Conservation (phyloP, 35 echinoderm and acorn worm genomes). For the Apostichopus californicus region DNA sequence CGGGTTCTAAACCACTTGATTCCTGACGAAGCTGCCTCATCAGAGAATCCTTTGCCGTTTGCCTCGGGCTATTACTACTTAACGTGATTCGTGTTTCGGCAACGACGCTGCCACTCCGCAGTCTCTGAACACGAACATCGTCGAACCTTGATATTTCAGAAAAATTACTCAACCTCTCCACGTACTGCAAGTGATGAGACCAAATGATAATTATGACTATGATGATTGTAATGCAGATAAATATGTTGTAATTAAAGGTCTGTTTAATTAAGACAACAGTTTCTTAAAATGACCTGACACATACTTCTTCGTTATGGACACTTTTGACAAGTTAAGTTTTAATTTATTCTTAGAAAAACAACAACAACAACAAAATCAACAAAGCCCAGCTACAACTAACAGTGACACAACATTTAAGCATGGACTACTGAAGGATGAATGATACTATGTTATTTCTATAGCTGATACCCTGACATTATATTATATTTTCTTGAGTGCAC, state of each 20-base stretch:
- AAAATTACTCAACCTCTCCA: background rate
- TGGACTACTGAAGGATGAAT: no score
- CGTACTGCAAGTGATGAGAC: no score
- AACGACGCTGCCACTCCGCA: background rate
- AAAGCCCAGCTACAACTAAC: background rate
- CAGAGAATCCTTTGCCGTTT: background rate
- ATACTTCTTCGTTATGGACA: background rate
- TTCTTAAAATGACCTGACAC: conserved; percentile 1
- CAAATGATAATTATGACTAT: no score
- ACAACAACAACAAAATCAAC: background rate
- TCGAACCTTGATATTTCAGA: background rate
- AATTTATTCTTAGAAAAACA: conserved; percentile 3
- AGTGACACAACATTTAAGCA: background rate
- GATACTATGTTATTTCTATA: no score
- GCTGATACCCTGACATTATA: no score
- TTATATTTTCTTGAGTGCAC: no score
- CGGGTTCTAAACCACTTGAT: background rate
- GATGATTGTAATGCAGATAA: no score
- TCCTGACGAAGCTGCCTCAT: background rate
- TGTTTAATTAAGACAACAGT: background rate
- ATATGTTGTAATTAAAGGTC: no score
- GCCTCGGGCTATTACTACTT: background rate
- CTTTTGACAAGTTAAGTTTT: background rate
- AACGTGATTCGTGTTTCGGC: background rate
- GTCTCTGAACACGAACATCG: background rate